Evolutionary conservation across 2,797 vertebrate genomes (phyloP), one percentile per base, ranked within the genome.

Genomic region (Sebastes baramenuke): DNA sequence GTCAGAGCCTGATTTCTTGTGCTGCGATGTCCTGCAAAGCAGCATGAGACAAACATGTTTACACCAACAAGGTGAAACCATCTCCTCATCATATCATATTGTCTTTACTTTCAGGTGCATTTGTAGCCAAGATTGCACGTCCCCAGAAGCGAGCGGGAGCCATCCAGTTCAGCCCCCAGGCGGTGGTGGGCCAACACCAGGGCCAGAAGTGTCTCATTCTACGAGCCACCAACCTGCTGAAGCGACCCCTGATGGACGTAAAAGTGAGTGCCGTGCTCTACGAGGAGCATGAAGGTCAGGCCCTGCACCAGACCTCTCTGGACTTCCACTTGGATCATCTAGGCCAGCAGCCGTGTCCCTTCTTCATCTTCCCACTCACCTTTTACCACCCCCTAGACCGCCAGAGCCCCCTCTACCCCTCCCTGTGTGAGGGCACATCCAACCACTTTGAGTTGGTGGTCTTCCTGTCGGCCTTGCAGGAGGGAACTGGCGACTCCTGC

Each of bases 121-220:
- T 99, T 1, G 98, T 99, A 93, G 99, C 99, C 65, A 99, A 99
- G 95, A 99, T 99, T 1, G 97, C 98, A 1, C 96, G 97, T 24
- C 97, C 99, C 11, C 98, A 99, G 94, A 99, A 99, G 81, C 95
- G 98, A 72, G 97, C 97, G 0, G 97, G 96, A 77, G 97, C 96
- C 81, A 99, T 99, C 86, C 94, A 96, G 72, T 99, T 99, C 93
- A 99, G 97, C 8, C 96, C 93, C 52, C 94, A 95, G 9, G 98
- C 98, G 0, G 95, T 98, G 38, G 96, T 99, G 82, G 95, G 97
- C 2, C 95, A 97, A 70, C 85, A 88, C 0, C 96, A 97, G 79
- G 97, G 97, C 46, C 97, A 97, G 90, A 95, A 93, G 0, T 95
- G 96, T 66, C 94, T 99, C 18, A 96, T 97, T 96, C 96, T 99